Evolutionary conservation across 1,140 invertebrate genomes (phyloP), one percentile per base, ranked within the genome.

Genomic region (Aphis gossypii): DNA sequence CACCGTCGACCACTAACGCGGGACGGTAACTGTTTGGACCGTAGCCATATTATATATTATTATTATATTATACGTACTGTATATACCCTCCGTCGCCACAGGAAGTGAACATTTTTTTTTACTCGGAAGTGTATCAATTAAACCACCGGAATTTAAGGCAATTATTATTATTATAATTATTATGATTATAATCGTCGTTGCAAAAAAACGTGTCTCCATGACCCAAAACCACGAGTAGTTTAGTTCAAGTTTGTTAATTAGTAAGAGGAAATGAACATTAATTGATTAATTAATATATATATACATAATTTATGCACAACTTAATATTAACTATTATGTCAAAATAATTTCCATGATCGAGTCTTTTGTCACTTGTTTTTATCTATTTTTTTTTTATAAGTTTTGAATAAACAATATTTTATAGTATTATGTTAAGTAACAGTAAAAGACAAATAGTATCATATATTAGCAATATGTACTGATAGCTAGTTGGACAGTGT

Each of bases 111-210:
- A 87, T 41, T 87, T 87, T 76, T 68, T 87, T 35, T 18, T 51
- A 51, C 48, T 21, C 44, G 46, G 46, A 87, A 87, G 46, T 87
- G 48, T 83, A 83, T 87, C 46, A 87, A 87, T 87, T 87, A 87
- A 51, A 87, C 46, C 44, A n/a, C 46, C 46, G 46, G 86, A 87
- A 87, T 23, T 1, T n/a, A n/a, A 18, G 46, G 44, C 18, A 48
- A 87, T n/a, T 35, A 48, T 48, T 25, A 14, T 21, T 18, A 87
- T 35, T 35, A 41, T 38, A 41, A 83, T 46, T 14, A 46, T 46
- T 46, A 46, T 46, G 11, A 46, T 38, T 82, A 82, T 38, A 38
- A 82, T 83, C 35, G 20, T 41, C 2, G 38, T 38, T 2, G 20
- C 20, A 0, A 83, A 83, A 83, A 83, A 23, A 20, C 21, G 21